phyloP scores from a whole-genome alignment of 2,113 vertebrate species.

The Protobothrops mucrosquamatus region DNA sequence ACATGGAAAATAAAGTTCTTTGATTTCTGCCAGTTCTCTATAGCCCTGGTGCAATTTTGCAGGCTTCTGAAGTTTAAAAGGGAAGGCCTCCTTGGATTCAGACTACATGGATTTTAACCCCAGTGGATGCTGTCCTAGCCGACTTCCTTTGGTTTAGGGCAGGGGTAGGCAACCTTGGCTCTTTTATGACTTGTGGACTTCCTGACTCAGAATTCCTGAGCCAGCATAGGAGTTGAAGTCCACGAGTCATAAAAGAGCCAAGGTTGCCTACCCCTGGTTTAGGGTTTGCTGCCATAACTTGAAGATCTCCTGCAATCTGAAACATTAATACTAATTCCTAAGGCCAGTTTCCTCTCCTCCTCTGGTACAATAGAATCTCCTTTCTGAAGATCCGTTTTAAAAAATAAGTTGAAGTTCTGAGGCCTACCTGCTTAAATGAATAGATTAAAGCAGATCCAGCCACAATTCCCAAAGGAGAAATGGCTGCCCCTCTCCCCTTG shows the following conservation, averaged over 20 bases:
- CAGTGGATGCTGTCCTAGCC: background rate
- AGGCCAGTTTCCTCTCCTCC: background rate
- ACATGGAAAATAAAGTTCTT: background rate
- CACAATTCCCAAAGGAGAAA: background rate
- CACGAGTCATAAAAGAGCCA: too few relatives aligned
- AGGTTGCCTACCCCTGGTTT: background rate
- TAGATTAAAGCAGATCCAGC: background rate
- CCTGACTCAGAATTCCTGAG: too few relatives aligned
- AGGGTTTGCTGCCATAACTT: background rate
- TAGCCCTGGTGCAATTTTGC: background rate
- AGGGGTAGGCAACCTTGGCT: too few relatives aligned
- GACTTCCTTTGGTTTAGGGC: background rate
- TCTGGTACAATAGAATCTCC: background rate
- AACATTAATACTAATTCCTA: background rate
- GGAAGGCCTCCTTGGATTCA: background rate
- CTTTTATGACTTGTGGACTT: too few relatives aligned
- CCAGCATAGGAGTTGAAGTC: too few relatives aligned
- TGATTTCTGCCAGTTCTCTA: background rate
- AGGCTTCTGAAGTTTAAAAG: background rate
- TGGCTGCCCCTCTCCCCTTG: background rate
- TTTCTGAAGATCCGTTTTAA: background rate
- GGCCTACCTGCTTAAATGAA: background rate
- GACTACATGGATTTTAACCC: background rate
- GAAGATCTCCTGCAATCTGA: background rate
- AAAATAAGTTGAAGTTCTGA: background rate